phyloP scores from a whole-genome alignment of 2,888 invertebrate species.

The Chrysolina americana region DNA sequence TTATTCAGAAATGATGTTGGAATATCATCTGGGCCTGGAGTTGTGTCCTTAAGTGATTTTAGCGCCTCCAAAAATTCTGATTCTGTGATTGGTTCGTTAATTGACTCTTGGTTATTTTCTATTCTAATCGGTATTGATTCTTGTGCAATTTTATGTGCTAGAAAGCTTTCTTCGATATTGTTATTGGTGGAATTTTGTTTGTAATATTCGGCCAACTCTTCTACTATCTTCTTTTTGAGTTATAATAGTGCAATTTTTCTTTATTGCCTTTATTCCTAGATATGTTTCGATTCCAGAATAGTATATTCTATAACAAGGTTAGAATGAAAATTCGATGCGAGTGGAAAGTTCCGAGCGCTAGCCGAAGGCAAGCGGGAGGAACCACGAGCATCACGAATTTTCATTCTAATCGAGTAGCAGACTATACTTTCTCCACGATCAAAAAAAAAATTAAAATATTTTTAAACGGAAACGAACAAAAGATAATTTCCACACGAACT shows the following conservation, averaged over 20 bases:
- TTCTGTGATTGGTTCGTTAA: conserved; percentile 8
- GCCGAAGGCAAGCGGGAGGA: too few relatives aligned
- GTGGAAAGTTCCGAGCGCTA: too few relatives aligned
- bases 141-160: conserved; percentile 6
- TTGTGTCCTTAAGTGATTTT: conserved; percentile 16
- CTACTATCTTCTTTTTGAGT: conserved; percentile 17
- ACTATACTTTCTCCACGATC: too few relatives aligned
- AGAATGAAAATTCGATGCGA: too few relatives aligned
- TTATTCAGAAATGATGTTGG: conserved; percentile 24
- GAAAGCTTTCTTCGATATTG: conserved; percentile 16
- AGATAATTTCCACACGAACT: too few relatives aligned
- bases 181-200: conserved; percentile 9
- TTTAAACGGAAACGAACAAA: too few relatives aligned
- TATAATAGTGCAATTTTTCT: conserved; percentile 16
- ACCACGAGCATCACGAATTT: too few relatives aligned
- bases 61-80: conserved; percentile 22
- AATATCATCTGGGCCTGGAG: conserved; percentile 30
- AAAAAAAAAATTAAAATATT: too few relatives aligned
- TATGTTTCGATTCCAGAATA: conserved; percentile 19
- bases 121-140: conserved; percentile 23
- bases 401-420: too few relatives aligned
- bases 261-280: conserved; percentile 15
- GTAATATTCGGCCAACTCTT: conserved; percentile 17
- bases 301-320: too few relatives aligned
- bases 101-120: conserved; percentile 17